phyloP scores from a whole-genome alignment of 2,113 vertebrate species.

The Terrapene triunguis region DNA sequence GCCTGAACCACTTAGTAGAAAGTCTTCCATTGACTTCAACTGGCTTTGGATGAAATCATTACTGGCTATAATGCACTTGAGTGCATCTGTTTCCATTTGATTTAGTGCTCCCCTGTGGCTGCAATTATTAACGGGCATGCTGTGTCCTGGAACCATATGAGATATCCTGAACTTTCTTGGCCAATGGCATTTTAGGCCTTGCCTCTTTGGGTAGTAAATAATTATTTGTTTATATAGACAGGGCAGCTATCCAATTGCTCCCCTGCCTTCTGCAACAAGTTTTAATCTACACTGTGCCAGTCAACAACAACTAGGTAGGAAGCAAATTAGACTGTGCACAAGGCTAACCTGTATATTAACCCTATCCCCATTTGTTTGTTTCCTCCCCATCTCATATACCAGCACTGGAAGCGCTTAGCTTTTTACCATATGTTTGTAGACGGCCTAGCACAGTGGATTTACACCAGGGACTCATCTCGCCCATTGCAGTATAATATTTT shows the following conservation, averaged over 20 bases:
- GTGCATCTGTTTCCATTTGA: not conserved
- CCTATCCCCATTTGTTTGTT: not conserved
- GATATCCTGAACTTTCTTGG: not conserved
- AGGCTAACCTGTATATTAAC: not conserved
- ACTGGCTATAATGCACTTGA: not conserved
- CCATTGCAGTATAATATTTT: not conserved
- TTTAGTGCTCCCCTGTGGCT: not conserved
- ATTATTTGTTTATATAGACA: not conserved
- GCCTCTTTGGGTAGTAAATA: not conserved
- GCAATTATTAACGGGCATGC: not conserved
- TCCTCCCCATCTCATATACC: not conserved
- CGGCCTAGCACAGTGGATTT: fast-evolving
- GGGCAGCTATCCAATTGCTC: not conserved
- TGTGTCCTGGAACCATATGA: not conserved
- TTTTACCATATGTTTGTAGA: fast-evolving
- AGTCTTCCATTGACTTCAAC: not conserved
- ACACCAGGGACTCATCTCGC: not conserved
- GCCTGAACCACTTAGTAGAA: not conserved
- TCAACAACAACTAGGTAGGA: not conserved
- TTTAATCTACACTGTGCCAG: not conserved
- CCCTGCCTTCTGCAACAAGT: not conserved
- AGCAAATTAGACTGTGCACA: not conserved
- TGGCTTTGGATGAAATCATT: not conserved
- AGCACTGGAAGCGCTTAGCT: not conserved
- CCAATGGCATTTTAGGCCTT: not conserved